Evolutionary conservation across 2,797 vertebrate species (phyloP).

Genomic region (Molossus alvarezi): DNA sequence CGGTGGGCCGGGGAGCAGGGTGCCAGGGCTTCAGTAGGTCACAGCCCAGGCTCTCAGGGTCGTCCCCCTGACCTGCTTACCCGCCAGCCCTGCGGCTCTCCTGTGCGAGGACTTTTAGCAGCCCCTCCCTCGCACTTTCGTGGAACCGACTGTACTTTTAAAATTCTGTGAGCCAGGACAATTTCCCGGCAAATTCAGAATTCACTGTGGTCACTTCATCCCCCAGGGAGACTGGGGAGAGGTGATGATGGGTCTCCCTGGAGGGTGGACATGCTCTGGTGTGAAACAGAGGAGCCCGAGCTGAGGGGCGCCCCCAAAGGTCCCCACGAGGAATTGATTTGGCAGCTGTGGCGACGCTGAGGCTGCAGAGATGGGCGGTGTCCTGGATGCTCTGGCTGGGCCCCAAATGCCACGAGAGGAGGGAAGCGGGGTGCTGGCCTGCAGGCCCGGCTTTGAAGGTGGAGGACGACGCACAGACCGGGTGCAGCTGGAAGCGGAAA

Average conservation of each 20-base stretch:
- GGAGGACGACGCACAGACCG: rapidly evolving
- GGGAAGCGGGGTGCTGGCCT: rapidly evolving
- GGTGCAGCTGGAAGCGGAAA: not conserved
- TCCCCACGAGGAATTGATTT: not conserved
- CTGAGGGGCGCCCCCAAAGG: rapidly evolving
- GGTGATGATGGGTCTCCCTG: not conserved
- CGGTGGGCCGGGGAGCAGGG: too few species aligned
- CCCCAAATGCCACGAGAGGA: rapidly evolving
- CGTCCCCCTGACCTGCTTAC: rapidly evolving
- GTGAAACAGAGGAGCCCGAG: not conserved
- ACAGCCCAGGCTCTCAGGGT: rapidly evolving
- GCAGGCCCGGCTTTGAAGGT: rapidly evolving
- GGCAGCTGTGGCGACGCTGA: not conserved
- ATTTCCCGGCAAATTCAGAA: not conserved
- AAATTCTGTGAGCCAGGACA: not conserved
- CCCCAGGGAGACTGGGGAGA: not conserved
- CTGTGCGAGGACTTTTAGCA: rapidly evolving
- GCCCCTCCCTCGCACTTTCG: rapidly evolving
- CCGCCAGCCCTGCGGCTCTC: not conserved
- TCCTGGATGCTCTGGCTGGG: rapidly evolving
- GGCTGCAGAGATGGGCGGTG: rapidly evolving
- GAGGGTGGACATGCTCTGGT: rapidly evolving
- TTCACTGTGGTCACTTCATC: not conserved
- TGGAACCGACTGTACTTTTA: not conserved
- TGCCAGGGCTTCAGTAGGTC: not conserved